Base-by-base conservation (phyloP, 2,888 invertebrate genomes). In the Cataglyphis livida region DNA sequence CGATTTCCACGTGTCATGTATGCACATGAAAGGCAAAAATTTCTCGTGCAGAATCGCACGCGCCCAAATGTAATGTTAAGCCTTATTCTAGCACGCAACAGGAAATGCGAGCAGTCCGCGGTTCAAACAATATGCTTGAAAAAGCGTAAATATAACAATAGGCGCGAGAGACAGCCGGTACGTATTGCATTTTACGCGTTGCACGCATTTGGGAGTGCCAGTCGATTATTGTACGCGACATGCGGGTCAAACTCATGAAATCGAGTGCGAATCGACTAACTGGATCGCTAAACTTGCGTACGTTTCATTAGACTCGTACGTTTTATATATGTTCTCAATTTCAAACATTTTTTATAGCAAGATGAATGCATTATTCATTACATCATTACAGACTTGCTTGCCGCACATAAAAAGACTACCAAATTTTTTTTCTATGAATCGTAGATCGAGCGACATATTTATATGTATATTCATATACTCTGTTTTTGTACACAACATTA, bases 81-180 rank as follows among this genome's bases (percentile, higher is more conserved):
- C 68, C 85, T 81, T 71, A 78, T 85, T 81, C 81, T 78, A 57
- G 61, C 91, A 90, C 87, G 91, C 87, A 88, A 90, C 87, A 83
- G 90, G 91, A 90, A 91, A 62, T 74, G 51, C 82, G 76, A 86
- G 64, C 64, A 74, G 48, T 87, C 71, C 76, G 18, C n/a, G 73
- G 25, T 57, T 70, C 82, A 74, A 84, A 90, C 90, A 90, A 88
- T 88, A 74, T 70, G 82, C 71, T 70, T 48, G 81, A 88, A 88
- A 87, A 83, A 82, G 74, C 70, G 70, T 71, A 71, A 78, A 35
- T 82, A 41, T 61, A 83, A 85, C 88, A 90, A 88, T 85, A 71
- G 82, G 61, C 73, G 71, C 66, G 79, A 79, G 81, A 79, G 54
- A 82, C 78, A 82, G 74, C 78, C 82, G 81, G 71, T 68, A 78